Conservation (phyloP, 35 echinoderm and acorn worm genomes). For the Chiridota heheva region DNA sequence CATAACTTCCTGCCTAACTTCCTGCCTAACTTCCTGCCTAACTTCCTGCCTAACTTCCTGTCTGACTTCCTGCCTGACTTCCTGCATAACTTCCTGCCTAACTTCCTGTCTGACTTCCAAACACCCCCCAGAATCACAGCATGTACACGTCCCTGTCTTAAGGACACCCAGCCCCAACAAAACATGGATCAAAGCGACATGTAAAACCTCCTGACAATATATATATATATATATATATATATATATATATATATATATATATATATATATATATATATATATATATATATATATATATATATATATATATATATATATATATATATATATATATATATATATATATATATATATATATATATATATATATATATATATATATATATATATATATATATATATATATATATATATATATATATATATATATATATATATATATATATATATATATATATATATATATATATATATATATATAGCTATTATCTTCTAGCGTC, state of each 20-base stretch:
- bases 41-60: no score
- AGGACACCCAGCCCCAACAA: not conserved
- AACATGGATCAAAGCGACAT: not conserved
- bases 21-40: no score
- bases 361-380: conserved; percentile 29
- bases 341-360: conserved; percentile 29
- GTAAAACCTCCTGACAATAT: not conserved
- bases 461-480: not conserved
- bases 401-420: conserved; percentile 20
- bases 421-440: not conserved
- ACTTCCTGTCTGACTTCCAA: not conserved
- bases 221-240: conserved; percentile 21
- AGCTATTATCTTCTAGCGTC: conserved; percentile 4
- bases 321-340: conserved; percentile 29
- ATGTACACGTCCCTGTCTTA: not conserved
- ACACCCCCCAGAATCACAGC: not conserved
- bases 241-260: conserved; percentile 25
- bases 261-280: conserved; percentile 17
- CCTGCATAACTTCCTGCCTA: not conserved
- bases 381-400: conserved; percentile 4
- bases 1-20: no score
- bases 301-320: conserved; percentile 29
- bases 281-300: conserved; percentile 25
- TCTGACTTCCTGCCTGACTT: not conserved
- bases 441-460: not conserved